Evolutionary conservation across 2,797 vertebrate species (phyloP).

Genomic region (Pogonophryne albipinna): DNA sequence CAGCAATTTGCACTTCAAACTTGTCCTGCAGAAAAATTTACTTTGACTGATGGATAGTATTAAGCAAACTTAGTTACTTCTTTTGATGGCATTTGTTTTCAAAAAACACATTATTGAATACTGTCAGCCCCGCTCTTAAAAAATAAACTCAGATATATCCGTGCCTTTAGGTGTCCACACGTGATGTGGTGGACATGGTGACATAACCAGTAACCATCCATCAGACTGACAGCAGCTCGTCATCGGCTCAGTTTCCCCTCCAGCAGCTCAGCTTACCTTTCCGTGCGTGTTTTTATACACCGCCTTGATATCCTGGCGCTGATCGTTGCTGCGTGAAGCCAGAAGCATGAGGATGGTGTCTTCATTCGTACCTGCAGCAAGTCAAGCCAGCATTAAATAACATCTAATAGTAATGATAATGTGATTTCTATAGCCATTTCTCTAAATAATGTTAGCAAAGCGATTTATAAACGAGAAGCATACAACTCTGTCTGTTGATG

Average conservation of each 20-base stretch:
- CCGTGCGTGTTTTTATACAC: slow-evolving; percentile 93
- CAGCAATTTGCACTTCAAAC: background rate
- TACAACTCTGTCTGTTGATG: too few species aligned
- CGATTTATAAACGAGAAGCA: too few species aligned
- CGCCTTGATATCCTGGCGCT: slow-evolving; percentile 91
- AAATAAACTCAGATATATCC: background rate
- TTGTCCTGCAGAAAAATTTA: background rate
- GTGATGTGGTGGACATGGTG: background rate
- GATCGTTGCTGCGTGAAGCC: slow-evolving; percentile 89
- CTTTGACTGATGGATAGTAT: background rate
- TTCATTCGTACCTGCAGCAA: slow-evolving; percentile 92
- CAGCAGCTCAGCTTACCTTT: slow-evolving; percentile 84
- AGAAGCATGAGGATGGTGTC: slow-evolving; percentile 90
- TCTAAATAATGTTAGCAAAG: too few species aligned
- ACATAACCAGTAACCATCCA: slow-evolving; percentile 19
- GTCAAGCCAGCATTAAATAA: background rate
- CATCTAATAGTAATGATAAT: too few species aligned
- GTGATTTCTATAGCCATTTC: too few species aligned
- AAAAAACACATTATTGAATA: too few species aligned
- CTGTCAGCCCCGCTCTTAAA: background rate
- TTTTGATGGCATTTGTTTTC: too few species aligned
- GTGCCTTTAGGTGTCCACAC: background rate
- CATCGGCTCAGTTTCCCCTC: slow-evolving; percentile 22
- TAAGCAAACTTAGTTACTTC: too few species aligned
- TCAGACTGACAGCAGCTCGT: slow-evolving; percentile 14